These are phyloP conservation scores for Sinocyclocheilus anophthalmus DNA, from an alignment of 2,113 vertebrate species.

Conservation along the genomic window DNA sequence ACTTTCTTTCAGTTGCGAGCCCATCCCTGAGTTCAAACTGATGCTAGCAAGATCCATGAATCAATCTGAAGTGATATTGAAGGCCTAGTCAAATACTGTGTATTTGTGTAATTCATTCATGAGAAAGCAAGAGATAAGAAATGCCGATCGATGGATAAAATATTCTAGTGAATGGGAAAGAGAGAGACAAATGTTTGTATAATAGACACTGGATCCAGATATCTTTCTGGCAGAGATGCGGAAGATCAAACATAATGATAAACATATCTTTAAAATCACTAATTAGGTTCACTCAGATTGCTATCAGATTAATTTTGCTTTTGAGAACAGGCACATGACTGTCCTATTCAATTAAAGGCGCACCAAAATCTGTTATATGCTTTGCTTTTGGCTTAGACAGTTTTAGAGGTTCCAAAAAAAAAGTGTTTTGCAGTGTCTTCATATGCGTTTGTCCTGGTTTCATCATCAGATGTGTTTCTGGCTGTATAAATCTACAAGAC, in stretches of 20 bases:
- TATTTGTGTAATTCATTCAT: background rate
- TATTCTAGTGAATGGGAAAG: background rate
- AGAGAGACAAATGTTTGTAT: background rate
- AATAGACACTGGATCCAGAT: background rate
- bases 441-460: background rate
- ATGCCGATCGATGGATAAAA: background rate
- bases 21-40: background rate
- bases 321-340: background rate
- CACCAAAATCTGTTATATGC: background rate
- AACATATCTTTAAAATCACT: background rate
- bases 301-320: background rate
- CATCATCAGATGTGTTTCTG: constrained; percentile 16
- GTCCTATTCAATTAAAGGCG: background rate
- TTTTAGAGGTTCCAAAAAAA: background rate
- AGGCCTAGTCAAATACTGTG: constrained; percentile 1
- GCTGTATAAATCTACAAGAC: background rate
- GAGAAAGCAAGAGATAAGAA: background rate
- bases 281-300: background rate
- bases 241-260: background rate
- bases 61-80: background rate
- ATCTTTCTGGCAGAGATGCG: background rate
- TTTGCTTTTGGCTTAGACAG: background rate
- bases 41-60: background rate
- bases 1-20: background rate
- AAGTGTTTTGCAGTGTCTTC: background rate